Percentiles rank a stretch among this genome's conserved stretches.
phyloP scores from a whole-genome alignment of 2,888 invertebrate species.

The Acanthosepion lycidas region DNA sequence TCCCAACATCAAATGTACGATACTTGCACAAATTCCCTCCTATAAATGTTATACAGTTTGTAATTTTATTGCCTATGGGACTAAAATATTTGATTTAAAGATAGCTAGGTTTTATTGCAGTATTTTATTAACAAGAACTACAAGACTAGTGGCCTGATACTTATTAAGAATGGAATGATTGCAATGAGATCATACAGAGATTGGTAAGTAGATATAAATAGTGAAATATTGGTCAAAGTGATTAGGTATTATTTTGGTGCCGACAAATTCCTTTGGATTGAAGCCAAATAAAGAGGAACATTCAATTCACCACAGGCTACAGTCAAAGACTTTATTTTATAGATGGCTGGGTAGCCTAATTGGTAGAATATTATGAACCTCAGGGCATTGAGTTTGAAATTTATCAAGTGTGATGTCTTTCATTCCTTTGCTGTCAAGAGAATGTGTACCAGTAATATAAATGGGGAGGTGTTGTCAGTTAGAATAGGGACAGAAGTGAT shows the following conservation, averaged over 20 bases:
- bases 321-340: conserved; percentile 33
- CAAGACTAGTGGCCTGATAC: too few relatives aligned
- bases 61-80: too few relatives aligned
- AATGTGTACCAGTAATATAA: not conserved
- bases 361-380: conserved; percentile 18
- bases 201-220: not conserved
- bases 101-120: too few relatives aligned
- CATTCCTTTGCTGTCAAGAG: conserved; percentile 2
- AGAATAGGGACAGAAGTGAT: not conserved
- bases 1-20: too few relatives aligned
- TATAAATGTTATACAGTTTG: too few relatives aligned
- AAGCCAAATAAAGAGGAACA: not conserved
- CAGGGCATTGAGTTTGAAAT: conserved; percentile 1
- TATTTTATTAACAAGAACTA: too few relatives aligned
- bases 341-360: conserved; percentile 1
- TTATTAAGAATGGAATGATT: too few relatives aligned
- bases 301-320: not conserved
- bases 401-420: conserved; percentile 21
- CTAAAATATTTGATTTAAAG: too few relatives aligned
- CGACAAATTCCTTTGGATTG: not conserved
- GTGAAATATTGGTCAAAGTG: not conserved
- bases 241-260: not conserved
- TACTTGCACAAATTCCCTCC: too few relatives aligned
- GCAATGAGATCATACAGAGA: too few relatives aligned
- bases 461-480: not conserved